Evolutionary conservation across 1,140 invertebrate species (phyloP), one percentile per base, ranked within the genome.

Genomic region (Drosophila nigromelanica): DNA sequence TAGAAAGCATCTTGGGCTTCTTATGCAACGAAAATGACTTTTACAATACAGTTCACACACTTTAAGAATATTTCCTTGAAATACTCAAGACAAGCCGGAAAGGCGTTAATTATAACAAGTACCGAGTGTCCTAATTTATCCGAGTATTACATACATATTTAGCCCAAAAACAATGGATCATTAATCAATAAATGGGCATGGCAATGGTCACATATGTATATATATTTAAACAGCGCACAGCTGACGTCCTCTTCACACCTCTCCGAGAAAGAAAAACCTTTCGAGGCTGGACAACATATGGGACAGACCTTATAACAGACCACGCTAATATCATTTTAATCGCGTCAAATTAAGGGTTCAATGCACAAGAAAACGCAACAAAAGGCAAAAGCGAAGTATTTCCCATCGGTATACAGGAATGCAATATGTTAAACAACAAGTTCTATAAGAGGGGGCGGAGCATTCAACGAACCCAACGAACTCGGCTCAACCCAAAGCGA

Each of bases 241-340:
- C 82, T 86, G 82, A 86, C 82, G 47, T 62, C 45, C 42, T 70
- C 73, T 89, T 90, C 87, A 90, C 87, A 90, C 82, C 87, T 90
- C 43, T 10, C 79, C 87, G 86, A 27, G 4, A 45, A 61, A 50
- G 35, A 59, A 54, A 45, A 64, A 48, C 63, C 54, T 50, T 48
- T 5, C 27, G 5, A 27, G 27, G 5, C 27, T 35, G n/a, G 18
- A 40, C 66, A 90, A 74, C 86, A 89, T 80, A 75, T 90, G 87
- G 39, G 21, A 8, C 51, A 21, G 63, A 50, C 42, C 39, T 30
- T 51, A 12, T 47, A 40, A 42, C 63, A 51, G 35, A 35, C 48
- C 60, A 37, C 56, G 27, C 76, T 90, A 90, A 90, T 90, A 90
- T 90, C 78, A 73, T 90, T 90, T 90, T 90, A 90, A 90, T 90